Conservation (phyloP, 2,888 invertebrate species). For the Lepidochrysops patricia region DNA sequence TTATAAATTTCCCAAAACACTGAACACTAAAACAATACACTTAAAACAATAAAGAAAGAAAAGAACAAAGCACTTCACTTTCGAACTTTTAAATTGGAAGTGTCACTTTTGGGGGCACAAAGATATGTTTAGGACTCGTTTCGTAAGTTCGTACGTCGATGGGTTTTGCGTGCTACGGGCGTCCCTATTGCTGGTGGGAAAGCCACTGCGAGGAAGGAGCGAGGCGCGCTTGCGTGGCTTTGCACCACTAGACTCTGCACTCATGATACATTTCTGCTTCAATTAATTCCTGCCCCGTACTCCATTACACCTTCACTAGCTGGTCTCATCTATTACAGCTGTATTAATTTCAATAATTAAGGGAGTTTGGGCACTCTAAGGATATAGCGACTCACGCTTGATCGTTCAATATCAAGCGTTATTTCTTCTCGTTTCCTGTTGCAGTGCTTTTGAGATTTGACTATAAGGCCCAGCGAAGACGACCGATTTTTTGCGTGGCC, state of each 20-base stretch:
- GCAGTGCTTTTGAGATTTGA: too few relatives aligned
- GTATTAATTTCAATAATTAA: conserved; percentile 3
- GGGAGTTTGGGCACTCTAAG: too few relatives aligned
- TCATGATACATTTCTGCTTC: conserved; percentile 68
- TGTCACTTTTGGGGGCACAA: conserved; percentile 17
- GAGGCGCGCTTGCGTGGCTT: conserved; percentile 65
- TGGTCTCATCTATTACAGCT: conserved; percentile 13
- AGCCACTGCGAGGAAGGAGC: conserved; percentile 54
- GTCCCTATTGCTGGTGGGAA: conserved; percentile 44
- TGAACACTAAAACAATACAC: conserved; percentile 36
- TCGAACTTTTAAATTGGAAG: conserved; percentile 13
- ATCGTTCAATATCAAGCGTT: too few relatives aligned
- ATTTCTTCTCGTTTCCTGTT: too few relatives aligned
- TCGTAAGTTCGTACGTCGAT: conserved; percentile 27
- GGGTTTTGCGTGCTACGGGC: conserved; percentile 38
- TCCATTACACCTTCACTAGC: conserved; percentile 50
- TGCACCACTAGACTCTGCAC: conserved; percentile 54
- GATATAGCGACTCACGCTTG: too few relatives aligned
- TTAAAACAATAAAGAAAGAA: conserved; percentile 24
- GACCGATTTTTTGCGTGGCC: too few relatives aligned
- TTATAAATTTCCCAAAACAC: conserved; percentile 34
- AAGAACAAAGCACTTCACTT: conserved; percentile 25
- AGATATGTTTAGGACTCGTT: background rate
- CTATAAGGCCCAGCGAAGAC: too few relatives aligned
- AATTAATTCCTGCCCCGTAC: conserved; percentile 65